phyloP scores from a whole-genome alignment of 2,113 vertebrate species.

The Myanophis thanlyinensis region DNA sequence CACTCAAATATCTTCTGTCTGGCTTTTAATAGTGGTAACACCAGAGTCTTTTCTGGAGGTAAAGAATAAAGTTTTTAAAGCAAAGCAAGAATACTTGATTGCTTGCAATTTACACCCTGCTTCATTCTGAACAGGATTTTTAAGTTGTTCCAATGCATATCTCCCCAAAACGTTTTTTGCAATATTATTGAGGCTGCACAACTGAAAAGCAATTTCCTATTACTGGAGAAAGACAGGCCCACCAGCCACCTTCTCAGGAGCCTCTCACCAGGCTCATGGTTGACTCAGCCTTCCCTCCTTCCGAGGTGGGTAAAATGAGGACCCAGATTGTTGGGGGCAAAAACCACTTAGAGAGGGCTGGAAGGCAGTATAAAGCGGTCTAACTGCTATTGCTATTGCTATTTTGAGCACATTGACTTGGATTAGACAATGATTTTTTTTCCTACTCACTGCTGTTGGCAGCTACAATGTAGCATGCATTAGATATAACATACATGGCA shows the following conservation, averaged over 20 bases:
- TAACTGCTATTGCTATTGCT: too few relatives aligned
- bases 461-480: not conserved
- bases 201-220: not conserved
- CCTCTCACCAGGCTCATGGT: too few relatives aligned
- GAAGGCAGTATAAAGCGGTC: too few relatives aligned
- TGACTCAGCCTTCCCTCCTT: too few relatives aligned
- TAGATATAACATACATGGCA: not conserved
- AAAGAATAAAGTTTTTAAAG: conserved; percentile 47
- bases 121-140: not conserved
- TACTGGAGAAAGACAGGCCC: not conserved
- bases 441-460: not conserved
- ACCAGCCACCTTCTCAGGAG: not conserved
- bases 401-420: not conserved
- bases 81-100: not conserved
- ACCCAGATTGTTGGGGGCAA: too few relatives aligned
- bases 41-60: conserved; percentile 95
- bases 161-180: not conserved
- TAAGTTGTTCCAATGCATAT: not conserved
- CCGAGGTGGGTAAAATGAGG: too few relatives aligned
- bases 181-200: not conserved
- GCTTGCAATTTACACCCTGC: not conserved
- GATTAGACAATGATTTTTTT: not conserved
- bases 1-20: conserved; percentile 99
- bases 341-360: too few relatives aligned
- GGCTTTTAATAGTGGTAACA: conserved; percentile 97